These are phyloP conservation scores for Lates calcarifer DNA, from an alignment of 2,113 vertebrate genomes.

Conservation along the genomic window DNA sequence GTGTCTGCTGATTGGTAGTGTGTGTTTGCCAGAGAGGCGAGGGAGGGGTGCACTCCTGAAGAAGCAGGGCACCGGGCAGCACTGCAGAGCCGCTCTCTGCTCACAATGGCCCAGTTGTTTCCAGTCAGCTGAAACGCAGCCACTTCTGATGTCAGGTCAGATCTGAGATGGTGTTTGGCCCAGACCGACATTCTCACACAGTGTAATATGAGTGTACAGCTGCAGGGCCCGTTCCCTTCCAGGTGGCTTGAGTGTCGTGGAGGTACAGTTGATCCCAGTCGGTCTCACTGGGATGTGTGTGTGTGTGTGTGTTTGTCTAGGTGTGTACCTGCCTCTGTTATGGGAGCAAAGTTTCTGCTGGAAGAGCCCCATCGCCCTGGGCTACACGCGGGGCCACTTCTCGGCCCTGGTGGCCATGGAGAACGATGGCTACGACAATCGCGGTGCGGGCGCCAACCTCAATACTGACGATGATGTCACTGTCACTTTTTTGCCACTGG, in stretches of 20 bases:
- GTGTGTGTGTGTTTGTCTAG: conserved; percentile 68
- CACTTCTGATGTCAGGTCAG: conserved; percentile 31
- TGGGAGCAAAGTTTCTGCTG: conserved; percentile 99
- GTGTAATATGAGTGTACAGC: conserved; percentile 18
- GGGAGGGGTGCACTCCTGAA: conserved; percentile 2
- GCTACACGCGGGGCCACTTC: conserved; percentile 98
- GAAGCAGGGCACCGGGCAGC: conserved; percentile 25
- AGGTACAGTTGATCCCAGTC: not conserved
- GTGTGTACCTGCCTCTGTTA: conserved; percentile 96
- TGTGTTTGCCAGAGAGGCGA: not conserved
- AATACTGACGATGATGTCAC: conserved; percentile 98
- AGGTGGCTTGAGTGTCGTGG: not conserved
- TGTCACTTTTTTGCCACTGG: conserved; percentile 94
- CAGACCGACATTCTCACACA: conserved; percentile 10
- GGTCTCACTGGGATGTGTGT: conserved; percentile 35
- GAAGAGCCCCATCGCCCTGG: conserved; percentile 99
- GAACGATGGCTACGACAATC: conserved; percentile 97
- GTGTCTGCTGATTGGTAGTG: conserved; percentile 21
- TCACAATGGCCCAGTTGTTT: conserved; percentile 54
- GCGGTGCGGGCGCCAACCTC: conserved; percentile 97
- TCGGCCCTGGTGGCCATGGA: conserved; percentile 99
- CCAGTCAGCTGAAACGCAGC: conserved; percentile 26
- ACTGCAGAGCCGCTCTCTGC: conserved; percentile 6
- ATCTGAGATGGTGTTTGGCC: conserved; percentile 8
- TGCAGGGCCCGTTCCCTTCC: conserved; percentile 16